Conservation (phyloP, 2,888 invertebrate genomes). For the Idaea aversata region DNA sequence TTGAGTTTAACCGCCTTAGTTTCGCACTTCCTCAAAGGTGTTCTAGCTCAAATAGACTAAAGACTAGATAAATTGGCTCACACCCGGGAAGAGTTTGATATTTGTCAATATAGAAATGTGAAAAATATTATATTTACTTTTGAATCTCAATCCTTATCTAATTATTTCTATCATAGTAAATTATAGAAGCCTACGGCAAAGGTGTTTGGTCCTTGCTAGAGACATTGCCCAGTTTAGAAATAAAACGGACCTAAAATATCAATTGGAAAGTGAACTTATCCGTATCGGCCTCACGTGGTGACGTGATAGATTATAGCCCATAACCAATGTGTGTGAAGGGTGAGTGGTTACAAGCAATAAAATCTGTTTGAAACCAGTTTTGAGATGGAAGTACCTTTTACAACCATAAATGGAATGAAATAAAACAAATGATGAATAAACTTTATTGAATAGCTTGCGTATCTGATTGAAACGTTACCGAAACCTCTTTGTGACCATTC, state of each 20-base stretch:
- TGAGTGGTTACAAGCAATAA: not conserved
- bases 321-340: not conserved
- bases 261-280: not conserved
- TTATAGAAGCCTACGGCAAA: too few species aligned
- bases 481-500: not conserved
- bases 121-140: too few species aligned
- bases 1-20: slow-evolving; percentile 19
- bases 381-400: not conserved
- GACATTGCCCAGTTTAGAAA: not conserved
- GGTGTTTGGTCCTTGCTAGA: not conserved
- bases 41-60: not conserved
- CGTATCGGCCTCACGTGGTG: not conserved
- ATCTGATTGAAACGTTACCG: slow-evolving; percentile 18
- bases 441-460: slow-evolving; percentile 19
- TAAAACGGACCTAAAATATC: not conserved
- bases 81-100: too few species aligned
- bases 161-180: too few species aligned
- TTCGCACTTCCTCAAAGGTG: slow-evolving; percentile 2
- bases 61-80: not conserved
- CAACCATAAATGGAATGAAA: not conserved
- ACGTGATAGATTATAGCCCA: not conserved
- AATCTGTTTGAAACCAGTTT: not conserved
- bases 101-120: too few species aligned
- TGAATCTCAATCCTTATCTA: too few species aligned
- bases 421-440: slow-evolving; percentile 14